phyloP scores from a whole-genome alignment of 2,888 invertebrate species.

The Epinotia bilunana region DNA sequence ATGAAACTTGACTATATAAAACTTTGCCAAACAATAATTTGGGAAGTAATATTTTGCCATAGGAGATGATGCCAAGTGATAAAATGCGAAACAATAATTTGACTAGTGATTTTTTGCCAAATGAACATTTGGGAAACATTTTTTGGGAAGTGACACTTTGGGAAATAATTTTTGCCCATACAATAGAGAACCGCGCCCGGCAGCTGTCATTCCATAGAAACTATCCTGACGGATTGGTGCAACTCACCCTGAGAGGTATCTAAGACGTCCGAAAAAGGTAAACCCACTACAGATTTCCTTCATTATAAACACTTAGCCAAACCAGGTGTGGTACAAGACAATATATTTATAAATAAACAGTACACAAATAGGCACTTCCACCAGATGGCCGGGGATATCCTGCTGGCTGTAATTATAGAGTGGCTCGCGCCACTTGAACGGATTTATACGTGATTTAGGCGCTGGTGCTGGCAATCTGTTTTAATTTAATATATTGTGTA shows the following conservation, averaged over 20 bases:
- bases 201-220: too few relatives aligned
- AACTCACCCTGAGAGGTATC: background rate
- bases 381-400: slow-evolving; percentile 83
- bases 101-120: too few relatives aligned
- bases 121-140: too few relatives aligned
- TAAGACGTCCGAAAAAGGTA: background rate
- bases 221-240: too few relatives aligned
- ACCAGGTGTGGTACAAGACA: slow-evolving; percentile 42
- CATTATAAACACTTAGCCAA: slow-evolving; percentile 17
- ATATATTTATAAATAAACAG: slow-evolving; percentile 45
- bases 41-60: too few relatives aligned
- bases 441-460: slow-evolving; percentile 16
- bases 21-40: too few relatives aligned
- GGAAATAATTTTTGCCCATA: too few relatives aligned
- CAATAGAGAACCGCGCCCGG: too few relatives aligned
- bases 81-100: too few relatives aligned
- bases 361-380: slow-evolving; percentile 66
- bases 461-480: slow-evolving; percentile 1
- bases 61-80: too few relatives aligned
- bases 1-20: too few relatives aligned
- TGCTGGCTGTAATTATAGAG: slow-evolving; percentile 76
- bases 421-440: slow-evolving; percentile 57
- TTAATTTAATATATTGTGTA: background rate
- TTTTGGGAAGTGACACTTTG: too few relatives aligned
- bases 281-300: slow-evolving; percentile 9